Evolutionary conservation across 2,888 invertebrate species (phyloP), one percentile per base, ranked within the genome.

Genomic region (Synergus laeviventris): DNA sequence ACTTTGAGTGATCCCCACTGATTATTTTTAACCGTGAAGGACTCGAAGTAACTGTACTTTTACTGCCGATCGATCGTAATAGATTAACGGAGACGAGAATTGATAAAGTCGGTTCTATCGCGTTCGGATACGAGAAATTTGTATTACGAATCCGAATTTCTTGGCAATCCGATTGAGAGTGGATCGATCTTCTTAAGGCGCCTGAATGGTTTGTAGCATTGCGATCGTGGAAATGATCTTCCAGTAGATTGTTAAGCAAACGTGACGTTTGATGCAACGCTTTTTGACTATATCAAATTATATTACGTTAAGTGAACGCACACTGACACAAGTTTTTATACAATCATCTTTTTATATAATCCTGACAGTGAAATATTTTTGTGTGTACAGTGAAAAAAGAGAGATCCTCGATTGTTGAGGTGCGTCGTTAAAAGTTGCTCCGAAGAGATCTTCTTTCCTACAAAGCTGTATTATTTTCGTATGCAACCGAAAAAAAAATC

Each of bases 211-310:
- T 70, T 70, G 31, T 70, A 70, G 49, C 24, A 70, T 49, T 70
- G 45, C 70, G 31, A 70, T 64, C 39, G 64, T 64, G 18, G 70
- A 70, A 70, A 70, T 70, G 49, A 70, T 70, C 70, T 70, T 70
- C 70, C 70, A 70, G 31, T 70, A 70, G 31, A 70, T 70, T 70
- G 16, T 70, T 70, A 49, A 70, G 70, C 49, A 49, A 70, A 70
- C 49, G 49, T 70, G 45, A 70, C 16, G 45, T 70, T 70, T 70
- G 70, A 70, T 70, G 49, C 70, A 70, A 70, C 70, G 70, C 70
- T 70, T 70, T 70, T 70, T 70, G 70, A 70, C 70, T 70, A 70
- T 49, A 70, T 70, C 70, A 70, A 70, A 70, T 45, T 70, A 42
- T 45, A 45, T 70, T 70, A 61, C 61, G 36, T 70, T 70, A 70